Percentiles rank a stretch among this genome's conserved stretches.
Conservation (phyloP, 2,797 vertebrate genomes). For the Xenentodon cancila region DNA sequence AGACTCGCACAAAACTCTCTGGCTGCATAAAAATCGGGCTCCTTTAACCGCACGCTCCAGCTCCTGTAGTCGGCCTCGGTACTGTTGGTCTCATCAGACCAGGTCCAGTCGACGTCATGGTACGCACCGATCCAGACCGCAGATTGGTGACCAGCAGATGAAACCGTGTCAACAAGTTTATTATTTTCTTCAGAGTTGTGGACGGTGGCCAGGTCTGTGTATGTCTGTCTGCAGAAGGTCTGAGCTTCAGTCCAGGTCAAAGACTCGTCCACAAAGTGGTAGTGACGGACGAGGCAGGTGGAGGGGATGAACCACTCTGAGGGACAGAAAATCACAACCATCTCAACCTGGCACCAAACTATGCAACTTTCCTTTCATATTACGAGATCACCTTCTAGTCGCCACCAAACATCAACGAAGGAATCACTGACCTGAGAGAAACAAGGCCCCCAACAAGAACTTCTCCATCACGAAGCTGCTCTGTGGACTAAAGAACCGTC, state of each 20-base stretch:
- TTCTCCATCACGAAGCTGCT: constrained; percentile 10
- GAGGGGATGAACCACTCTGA: not conserved
- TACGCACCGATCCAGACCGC: constrained; percentile 5
- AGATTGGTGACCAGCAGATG: not conserved
- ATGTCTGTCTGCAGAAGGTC: not conserved
- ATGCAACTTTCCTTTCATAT: not conserved
- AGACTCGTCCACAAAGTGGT: not conserved
- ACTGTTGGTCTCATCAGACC: constrained; percentile 4
- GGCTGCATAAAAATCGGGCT: too few species aligned
- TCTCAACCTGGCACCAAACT: too few species aligned
- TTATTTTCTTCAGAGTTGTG: not conserved
- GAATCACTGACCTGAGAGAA: constrained; percentile 27
- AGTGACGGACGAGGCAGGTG: not conserved
- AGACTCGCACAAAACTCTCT: too few species aligned
- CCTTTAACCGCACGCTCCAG: too few species aligned
- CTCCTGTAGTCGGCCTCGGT: not conserved
- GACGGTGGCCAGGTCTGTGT: constrained; percentile 5
- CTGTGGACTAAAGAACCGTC: not conserved
- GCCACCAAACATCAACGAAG: too few species aligned
- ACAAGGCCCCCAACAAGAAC: not conserved
- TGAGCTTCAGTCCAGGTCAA: constrained; percentile 6
- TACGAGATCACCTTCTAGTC: too few species aligned
- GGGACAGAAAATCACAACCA: not conserved
- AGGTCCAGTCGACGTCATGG: not conserved
- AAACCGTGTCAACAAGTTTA: not conserved